phyloP scores from a whole-genome alignment of 2,888 invertebrate genomes.

The Lasius platythorax region DNA sequence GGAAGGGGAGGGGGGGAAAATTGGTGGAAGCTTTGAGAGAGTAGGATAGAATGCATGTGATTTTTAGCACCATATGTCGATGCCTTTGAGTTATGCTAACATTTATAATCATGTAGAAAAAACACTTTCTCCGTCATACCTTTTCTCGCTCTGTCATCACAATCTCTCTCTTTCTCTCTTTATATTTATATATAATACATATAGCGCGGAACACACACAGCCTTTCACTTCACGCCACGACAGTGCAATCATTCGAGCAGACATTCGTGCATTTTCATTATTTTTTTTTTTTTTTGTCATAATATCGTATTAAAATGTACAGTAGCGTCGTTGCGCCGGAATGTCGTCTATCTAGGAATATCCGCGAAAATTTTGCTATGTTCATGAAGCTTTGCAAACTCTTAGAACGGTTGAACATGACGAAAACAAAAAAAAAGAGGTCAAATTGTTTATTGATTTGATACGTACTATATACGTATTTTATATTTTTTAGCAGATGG shows the following conservation, averaged over 20 bases:
- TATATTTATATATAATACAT: conserved; percentile 62
- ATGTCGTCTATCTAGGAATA: conserved; percentile 56
- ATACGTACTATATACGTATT: neutral
- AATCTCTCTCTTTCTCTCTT: conserved; percentile 45
- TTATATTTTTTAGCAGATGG: neutral
- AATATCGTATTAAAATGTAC: conserved; percentile 57
- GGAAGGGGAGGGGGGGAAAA: neutral
- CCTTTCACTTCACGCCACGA: conserved; percentile 65
- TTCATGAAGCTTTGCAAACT: neutral
- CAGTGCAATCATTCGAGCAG: conserved; percentile 61
- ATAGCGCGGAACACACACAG: conserved; percentile 61
- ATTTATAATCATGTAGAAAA: conserved; percentile 75
- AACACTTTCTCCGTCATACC: conserved; percentile 67
- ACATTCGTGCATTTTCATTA: conserved; percentile 44
- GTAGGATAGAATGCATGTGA: conserved; percentile 62
- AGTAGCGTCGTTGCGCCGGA: conserved; percentile 58
- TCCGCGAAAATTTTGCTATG: conserved; percentile 7
- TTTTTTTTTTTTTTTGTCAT: conserved; percentile 49
- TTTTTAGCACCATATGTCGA: conserved; percentile 68
- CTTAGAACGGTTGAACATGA: neutral
- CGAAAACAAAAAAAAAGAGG: too few species aligned
- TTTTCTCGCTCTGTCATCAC: conserved; percentile 59
- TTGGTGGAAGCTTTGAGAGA: conserved; percentile 64
- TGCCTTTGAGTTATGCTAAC: conserved; percentile 70
- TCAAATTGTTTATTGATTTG: neutral